phyloP scores from a whole-genome alignment of 1,140 invertebrate species.

The Sarcophaga peregrina region DNA sequence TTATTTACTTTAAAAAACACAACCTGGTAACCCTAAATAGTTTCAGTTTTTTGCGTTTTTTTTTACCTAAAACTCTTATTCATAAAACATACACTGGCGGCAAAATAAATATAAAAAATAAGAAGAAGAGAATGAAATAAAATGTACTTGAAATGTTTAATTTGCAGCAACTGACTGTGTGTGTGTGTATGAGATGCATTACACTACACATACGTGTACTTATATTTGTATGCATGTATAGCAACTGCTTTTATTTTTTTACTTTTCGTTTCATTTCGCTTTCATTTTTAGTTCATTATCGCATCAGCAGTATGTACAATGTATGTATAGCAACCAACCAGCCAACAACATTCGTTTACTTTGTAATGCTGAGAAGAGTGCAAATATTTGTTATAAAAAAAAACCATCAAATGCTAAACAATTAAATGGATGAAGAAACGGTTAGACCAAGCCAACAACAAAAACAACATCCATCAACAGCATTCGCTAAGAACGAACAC shows the following conservation, averaged over 20 bases:
- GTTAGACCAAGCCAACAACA: background rate
- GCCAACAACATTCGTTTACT: background rate
- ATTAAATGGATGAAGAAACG: background rate
- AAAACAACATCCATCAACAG: background rate
- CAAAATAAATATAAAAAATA: too few relatives aligned
- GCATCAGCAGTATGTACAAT: background rate
- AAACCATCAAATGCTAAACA: constrained; percentile 22
- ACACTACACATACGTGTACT: background rate
- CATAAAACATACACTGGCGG: too few relatives aligned
- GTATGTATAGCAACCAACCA: too few relatives aligned
- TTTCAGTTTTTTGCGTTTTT: too few relatives aligned
- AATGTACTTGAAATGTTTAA: constrained; percentile 7
- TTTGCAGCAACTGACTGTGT: background rate
- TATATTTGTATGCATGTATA: background rate
- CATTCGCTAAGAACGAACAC: too few relatives aligned
- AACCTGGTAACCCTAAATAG: too few relatives aligned
- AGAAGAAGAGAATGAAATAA: background rate
- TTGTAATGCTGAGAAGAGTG: constrained; percentile 18
- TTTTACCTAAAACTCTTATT: too few relatives aligned
- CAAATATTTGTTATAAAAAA: background rate
- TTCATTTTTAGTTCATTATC: constrained; percentile 16
- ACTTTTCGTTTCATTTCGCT: background rate
- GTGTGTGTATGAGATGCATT: background rate
- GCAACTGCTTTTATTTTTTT: background rate
- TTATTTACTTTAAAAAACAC: too few relatives aligned